Evolutionary conservation across 2,888 invertebrate genomes (phyloP).

Genomic region (Drosophila lutescens): DNA sequence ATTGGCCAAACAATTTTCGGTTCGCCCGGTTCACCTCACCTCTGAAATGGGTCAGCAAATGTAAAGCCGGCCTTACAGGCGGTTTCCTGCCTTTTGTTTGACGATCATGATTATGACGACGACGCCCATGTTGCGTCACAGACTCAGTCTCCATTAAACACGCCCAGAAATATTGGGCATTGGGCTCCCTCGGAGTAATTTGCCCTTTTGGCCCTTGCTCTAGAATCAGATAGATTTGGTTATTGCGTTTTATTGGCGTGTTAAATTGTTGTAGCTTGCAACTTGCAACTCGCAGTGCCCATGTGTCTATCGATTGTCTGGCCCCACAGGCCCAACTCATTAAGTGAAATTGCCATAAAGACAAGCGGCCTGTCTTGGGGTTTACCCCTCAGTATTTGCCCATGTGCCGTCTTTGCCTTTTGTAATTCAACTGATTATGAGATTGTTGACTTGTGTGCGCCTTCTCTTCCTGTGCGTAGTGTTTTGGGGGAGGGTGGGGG

Average conservation of each 20-base stretch:
- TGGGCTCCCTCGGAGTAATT: conserved; percentile 1
- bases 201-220: conserved; percentile 62
- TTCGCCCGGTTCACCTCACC: conserved; percentile 12
- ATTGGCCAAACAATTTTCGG: conserved; percentile 62
- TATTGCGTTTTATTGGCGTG: conserved; percentile 61
- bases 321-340: conserved; percentile 46
- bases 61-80: conserved; percentile 41
- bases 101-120: conserved; percentile 26
- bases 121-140: conserved; percentile 32
- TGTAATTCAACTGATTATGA: conserved; percentile 78
- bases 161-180: conserved; percentile 17
- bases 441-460: conserved; percentile 75
- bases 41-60: conserved; percentile 75
- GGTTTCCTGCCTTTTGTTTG: conserved; percentile 74
- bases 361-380: conserved; percentile 16
- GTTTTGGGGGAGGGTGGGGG: background rate
- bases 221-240: conserved; percentile 46
- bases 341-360: conserved; percentile 55
- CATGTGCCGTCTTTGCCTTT: conserved; percentile 30
- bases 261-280: conserved; percentile 45
- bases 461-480: conserved; percentile 23
- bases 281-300: background rate
- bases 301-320: conserved; percentile 46
- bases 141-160: conserved; percentile 16
- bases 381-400: conserved; percentile 1